phyloP scores from a whole-genome alignment of 2,888 invertebrate genomes.

The Melanotus villosus region DNA sequence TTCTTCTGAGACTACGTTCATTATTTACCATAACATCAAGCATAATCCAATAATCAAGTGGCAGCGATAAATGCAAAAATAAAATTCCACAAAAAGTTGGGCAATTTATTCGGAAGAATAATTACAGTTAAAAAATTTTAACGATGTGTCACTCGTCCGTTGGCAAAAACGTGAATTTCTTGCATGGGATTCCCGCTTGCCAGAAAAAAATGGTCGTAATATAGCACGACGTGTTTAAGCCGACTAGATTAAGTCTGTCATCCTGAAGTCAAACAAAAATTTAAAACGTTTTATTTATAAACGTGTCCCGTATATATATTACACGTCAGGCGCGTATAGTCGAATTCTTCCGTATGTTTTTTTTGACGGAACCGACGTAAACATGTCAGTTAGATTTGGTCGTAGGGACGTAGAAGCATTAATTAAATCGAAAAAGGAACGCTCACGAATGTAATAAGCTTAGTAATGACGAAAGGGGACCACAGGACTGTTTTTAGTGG shows the following conservation, averaged over 20 bases:
- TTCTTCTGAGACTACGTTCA: too few species aligned
- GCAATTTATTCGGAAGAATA: constrained; percentile 8
- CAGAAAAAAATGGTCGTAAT: constrained; percentile 9
- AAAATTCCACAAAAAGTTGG: not conserved
- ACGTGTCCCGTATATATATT: constrained; percentile 25
- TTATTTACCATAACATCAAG: too few species aligned
- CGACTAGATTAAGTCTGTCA: constrained; percentile 40
- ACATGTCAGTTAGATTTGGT: constrained; percentile 25
- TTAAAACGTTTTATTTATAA: constrained; percentile 43
- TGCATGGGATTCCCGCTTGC: not conserved
- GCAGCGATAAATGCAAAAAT: too few species aligned
- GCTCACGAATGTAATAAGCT: constrained; percentile 26
- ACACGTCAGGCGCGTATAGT: not conserved
- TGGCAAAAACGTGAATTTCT: constrained; percentile 23
- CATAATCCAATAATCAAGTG: too few species aligned
- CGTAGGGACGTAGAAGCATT: constrained; percentile 16
- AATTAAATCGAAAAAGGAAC: constrained; percentile 28
- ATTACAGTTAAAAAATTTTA: constrained; percentile 24
- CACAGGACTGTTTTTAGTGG: constrained; percentile 14
- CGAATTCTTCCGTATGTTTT: constrained; percentile 15
- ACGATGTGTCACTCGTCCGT: constrained; percentile 23
- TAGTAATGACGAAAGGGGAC: constrained; percentile 12
- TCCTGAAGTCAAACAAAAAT: constrained; percentile 42
- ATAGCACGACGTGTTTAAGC: constrained; percentile 24
- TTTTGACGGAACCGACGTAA: constrained; percentile 21